Base-by-base conservation (phyloP, 2,888 invertebrate species). In the Steinernema scapterisci region DNA sequence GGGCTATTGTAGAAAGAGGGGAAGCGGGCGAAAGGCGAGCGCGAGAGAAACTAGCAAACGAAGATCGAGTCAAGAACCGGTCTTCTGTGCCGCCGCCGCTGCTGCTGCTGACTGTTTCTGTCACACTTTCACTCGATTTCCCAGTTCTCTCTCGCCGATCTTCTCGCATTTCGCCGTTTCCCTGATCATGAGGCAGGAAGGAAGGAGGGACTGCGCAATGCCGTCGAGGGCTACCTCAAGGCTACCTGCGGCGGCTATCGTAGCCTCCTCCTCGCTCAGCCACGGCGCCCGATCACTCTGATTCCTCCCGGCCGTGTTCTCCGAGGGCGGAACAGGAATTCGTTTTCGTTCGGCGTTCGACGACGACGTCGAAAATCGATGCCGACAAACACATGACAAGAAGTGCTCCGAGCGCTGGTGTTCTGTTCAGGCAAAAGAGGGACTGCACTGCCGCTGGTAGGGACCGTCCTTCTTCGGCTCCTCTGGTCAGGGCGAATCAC, bases 91-190 rank as follows among this genome's bases (percentile, higher is more conserved):
- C 48, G 48, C 48, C 48, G 54, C 6, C 51, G 54, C 54, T 27
- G 25, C n/a, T n/a, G n/a, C n/a, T n/a, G n/a, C 9, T 38, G 38
- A 38, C 38, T 38, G 38, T 38, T 38, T 38, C 63, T 63, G 63
- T 63, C 63, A 63, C 63, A 63, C 63, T 63, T 63, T 63, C 63
- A 63, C 63, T 63, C 63, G 31, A 27, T 63, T 25, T 13, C 23
- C 25, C 25, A 38, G 38, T 48, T 23, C 54, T 25, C 54, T 11
- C 54, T 54, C 54, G 25, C 54, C 19, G 48, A 48, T 16, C 16
- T n/a, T 52, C 52, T 21, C 23, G 7, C 52, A 38, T 38, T 38
- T 38, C 38, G 38, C 38, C 38, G 38, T 9, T 38, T 38, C 38
- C 38, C 38, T 9, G 38, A 38, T 38, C 38, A 63, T 63, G 63